Evolutionary conservation across 1,140 invertebrate species (phyloP).

Genomic region (Agrypnia vestita): DNA sequence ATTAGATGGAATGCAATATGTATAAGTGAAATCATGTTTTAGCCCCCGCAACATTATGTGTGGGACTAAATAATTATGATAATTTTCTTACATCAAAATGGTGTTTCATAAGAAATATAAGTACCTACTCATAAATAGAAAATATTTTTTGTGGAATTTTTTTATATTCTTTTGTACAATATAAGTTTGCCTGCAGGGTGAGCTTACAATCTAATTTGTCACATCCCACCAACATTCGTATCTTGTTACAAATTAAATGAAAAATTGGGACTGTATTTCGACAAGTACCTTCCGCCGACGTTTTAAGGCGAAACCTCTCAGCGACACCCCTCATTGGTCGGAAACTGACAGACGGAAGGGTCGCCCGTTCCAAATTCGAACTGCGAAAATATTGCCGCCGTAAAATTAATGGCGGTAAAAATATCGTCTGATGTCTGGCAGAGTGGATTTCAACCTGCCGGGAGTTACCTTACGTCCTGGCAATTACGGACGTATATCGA

Average conservation of each 20-base stretch:
- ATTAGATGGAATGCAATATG: too few relatives aligned
- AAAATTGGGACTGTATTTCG: conserved; percentile 10
- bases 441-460: background rate
- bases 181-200: too few relatives aligned
- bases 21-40: too few relatives aligned
- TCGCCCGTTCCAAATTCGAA: conserved; percentile 11
- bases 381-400: conserved; percentile 18
- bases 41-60: too few relatives aligned
- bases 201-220: too few relatives aligned
- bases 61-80: too few relatives aligned
- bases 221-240: background rate
- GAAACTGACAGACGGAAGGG: conserved; percentile 15
- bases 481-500: background rate
- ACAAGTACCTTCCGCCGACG: conserved; percentile 16
- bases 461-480: background rate
- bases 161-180: too few relatives aligned
- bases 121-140: too few relatives aligned
- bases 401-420: conserved; percentile 34
- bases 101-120: too few relatives aligned
- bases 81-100: too few relatives aligned
- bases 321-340: conserved; percentile 25
- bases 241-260: conserved; percentile 15
- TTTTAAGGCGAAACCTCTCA: conserved; percentile 1
- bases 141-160: too few relatives aligned
- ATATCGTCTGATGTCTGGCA: conserved; percentile 5